phyloP scores from a whole-genome alignment of 2,113 vertebrate species.

The Clarias gariepinus region DNA sequence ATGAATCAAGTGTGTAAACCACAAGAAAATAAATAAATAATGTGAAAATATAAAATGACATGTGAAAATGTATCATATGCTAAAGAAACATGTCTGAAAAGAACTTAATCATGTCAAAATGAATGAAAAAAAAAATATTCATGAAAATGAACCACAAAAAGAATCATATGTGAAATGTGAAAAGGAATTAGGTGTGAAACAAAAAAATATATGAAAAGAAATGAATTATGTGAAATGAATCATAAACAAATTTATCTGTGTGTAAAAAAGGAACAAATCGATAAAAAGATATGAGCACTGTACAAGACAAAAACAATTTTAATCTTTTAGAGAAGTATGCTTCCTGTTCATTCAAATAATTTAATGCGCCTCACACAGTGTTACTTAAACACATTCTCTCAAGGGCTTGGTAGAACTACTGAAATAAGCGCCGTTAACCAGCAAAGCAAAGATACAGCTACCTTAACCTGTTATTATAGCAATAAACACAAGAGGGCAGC shows the following conservation, averaged over 20 bases:
- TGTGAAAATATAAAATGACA: not conserved
- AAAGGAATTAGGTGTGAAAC: not conserved
- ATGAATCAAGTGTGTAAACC: not conserved
- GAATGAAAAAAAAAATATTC: too few species aligned
- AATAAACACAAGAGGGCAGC: slow-evolving; percentile 44
- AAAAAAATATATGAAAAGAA: not conserved
- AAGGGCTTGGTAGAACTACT: not conserved
- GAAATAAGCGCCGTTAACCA: not conserved
- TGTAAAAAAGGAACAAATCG: too few species aligned
- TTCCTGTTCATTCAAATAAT: not conserved
- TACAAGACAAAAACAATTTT: too few species aligned
- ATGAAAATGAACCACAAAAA: not conserved
- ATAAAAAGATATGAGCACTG: too few species aligned
- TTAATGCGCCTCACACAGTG: not conserved
- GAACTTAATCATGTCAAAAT: not conserved
- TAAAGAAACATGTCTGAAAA: too few species aligned
- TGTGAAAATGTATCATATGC: too few species aligned
- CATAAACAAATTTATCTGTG: not conserved
- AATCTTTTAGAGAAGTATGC: too few species aligned
- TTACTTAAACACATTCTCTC: not conserved
- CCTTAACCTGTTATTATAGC: not conserved
- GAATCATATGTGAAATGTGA: too few species aligned
- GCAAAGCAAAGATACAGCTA: not conserved
- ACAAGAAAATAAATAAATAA: not conserved
- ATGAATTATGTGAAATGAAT: not conserved